These are phyloP conservation scores for Hemibagrus guttatus DNA, from an alignment of 2,797 vertebrate species.

Conservation along the genomic window DNA sequence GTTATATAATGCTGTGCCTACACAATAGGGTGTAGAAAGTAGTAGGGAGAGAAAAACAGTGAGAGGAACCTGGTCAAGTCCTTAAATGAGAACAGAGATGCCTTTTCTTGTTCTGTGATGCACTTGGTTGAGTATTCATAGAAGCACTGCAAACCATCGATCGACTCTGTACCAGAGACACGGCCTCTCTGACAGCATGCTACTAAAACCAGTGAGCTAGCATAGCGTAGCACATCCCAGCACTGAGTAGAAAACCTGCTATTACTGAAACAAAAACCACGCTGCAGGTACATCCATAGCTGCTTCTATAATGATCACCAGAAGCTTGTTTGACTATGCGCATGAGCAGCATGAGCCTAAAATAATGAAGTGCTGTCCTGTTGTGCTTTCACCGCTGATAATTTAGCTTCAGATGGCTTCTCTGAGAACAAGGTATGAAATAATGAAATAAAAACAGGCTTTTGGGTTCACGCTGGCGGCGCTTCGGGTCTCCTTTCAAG, in stretches of 20 bases:
- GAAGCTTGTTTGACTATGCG: slow-evolving; percentile 12
- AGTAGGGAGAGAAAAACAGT: slow-evolving; percentile 3
- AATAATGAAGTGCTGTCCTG: slow-evolving; percentile 38
- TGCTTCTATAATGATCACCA: slow-evolving; percentile 25
- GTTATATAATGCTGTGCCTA: background rate
- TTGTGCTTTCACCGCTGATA: slow-evolving; percentile 19
- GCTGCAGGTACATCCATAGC: slow-evolving; percentile 16
- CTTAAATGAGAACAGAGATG: slow-evolving; percentile 44
- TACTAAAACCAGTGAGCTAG: slow-evolving; percentile 46
- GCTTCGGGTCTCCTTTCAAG: background rate
- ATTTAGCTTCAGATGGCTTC: slow-evolving; percentile 31
- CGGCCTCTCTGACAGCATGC: slow-evolving; percentile 41
- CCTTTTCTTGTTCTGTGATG: slow-evolving; percentile 34
- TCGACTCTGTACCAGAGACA: slow-evolving; percentile 36
- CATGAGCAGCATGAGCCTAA: slow-evolving; percentile 23
- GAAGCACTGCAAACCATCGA: slow-evolving; percentile 45
- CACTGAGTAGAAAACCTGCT: slow-evolving; percentile 35
- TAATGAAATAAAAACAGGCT: slow-evolving; percentile 38
- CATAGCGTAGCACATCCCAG: slow-evolving; percentile 26
- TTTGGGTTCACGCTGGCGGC: slow-evolving; percentile 5
- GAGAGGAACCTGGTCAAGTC: background rate
- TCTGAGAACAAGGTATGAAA: slow-evolving; percentile 18
- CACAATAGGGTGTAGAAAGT: slow-evolving; percentile 9
- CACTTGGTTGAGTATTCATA: slow-evolving; percentile 56
- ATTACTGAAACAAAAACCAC: slow-evolving; percentile 43